These are phyloP conservation scores for Erebia aethiops DNA, from an alignment of 2,888 invertebrate genomes.

Conservation along the genomic window DNA sequence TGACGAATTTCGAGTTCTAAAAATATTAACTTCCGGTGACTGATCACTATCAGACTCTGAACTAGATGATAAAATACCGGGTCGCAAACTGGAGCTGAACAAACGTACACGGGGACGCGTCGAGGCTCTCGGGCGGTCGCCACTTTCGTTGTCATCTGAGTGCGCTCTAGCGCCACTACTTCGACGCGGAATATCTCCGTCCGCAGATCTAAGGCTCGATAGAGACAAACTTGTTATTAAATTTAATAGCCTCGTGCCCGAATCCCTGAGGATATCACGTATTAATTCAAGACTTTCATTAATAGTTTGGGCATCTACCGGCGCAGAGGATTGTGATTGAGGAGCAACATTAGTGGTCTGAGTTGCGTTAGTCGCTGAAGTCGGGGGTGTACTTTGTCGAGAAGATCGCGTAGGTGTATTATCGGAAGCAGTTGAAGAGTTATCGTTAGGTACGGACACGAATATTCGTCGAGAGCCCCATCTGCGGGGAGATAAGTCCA, in stretches of 20 bases:
- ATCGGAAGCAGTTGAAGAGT: conserved; percentile 22
- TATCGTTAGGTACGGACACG: conserved; percentile 33
- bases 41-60: conserved; percentile 75
- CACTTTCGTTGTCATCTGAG: conserved; percentile 57
- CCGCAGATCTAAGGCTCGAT: conserved; percentile 61
- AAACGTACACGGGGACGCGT: conserved; percentile 54
- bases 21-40: conserved; percentile 70
- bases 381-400: conserved; percentile 25
- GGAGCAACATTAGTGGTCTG: conserved; percentile 41
- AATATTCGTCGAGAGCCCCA: conserved; percentile 31
- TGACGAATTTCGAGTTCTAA: conserved; percentile 68
- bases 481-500: conserved; percentile 40
- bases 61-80: conserved; percentile 62
- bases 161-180: conserved; percentile 51
- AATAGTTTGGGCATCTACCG: conserved; percentile 71
- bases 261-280: conserved; percentile 75
- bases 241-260: conserved; percentile 72
- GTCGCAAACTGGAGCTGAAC: conserved; percentile 54
- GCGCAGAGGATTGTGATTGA: conserved; percentile 44
- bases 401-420: conserved; percentile 20
- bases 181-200: conserved; percentile 54
- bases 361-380: conserved; percentile 27
- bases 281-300: conserved; percentile 76
- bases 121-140: conserved; percentile 39
- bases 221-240: conserved; percentile 76